Percentiles rank a stretch among this genome's conserved stretches.
These are phyloP conservation scores for Festucalex cinctus DNA, from an alignment of 2,113 vertebrate genomes.

Conservation along the genomic window DNA sequence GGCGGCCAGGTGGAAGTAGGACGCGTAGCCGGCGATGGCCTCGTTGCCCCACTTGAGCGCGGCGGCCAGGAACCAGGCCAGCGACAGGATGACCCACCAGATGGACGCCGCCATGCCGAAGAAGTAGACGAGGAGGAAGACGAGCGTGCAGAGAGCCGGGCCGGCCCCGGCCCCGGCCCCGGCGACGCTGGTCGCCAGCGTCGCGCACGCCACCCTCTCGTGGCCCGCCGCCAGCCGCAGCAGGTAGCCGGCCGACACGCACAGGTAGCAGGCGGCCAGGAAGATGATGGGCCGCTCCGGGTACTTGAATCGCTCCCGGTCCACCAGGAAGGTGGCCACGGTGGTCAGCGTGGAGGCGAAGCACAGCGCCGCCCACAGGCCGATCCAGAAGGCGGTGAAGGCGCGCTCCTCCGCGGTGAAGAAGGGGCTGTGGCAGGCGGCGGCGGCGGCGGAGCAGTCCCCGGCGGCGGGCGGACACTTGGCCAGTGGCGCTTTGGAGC, in stretches of 20 bases:
- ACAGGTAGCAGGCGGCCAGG: conserved; percentile 89
- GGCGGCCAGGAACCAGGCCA: conserved; percentile 88
- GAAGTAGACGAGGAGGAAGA: conserved; percentile 89
- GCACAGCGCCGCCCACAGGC: conserved; percentile 88
- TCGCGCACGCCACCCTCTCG: conserved; percentile 83
- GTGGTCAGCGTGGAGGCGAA: conserved; percentile 88
- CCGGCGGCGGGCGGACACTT: conserved; percentile 71
- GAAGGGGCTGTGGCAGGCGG: conserved; percentile 88
- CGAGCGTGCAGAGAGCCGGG: conserved; percentile 88
- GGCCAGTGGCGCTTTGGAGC: conserved; percentile 70
- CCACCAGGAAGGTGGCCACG: conserved; percentile 88
- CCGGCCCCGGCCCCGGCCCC: conserved; percentile 80
- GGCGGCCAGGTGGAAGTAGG: conserved; percentile 92
- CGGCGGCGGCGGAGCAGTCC: conserved; percentile 78
- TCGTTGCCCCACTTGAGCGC: conserved; percentile 92
- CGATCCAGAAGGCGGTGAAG: conserved; percentile 89
- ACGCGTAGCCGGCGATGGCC: conserved; percentile 86
- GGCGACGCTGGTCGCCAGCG: too few species aligned
- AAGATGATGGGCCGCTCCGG: conserved; percentile 92
- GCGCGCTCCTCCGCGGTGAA: conserved; percentile 84
- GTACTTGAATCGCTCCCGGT: conserved; percentile 90
- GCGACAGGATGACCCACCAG: conserved; percentile 89
- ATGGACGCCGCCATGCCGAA: conserved; percentile 90
- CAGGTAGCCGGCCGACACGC: conserved; percentile 86
- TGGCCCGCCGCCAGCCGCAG: conserved; percentile 84